Base-by-base conservation (phyloP, 2,797 vertebrate species). In the Agapornis canus region DNA sequence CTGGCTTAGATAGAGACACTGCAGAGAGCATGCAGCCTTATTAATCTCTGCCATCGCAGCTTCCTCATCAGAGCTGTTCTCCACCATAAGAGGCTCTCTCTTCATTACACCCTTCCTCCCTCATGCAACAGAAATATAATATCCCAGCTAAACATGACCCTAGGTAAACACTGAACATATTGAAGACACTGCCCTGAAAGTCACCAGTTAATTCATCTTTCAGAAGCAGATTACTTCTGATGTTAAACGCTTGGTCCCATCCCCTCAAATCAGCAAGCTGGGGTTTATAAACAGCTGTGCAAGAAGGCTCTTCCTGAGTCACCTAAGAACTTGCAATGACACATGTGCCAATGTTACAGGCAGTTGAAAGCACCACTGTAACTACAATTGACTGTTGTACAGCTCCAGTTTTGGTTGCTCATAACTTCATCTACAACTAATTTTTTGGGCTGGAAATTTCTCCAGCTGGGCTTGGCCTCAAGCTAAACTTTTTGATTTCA, bases 401-500 rank as follows among this genome's bases (percentile, higher is more conserved):
- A 92, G 87, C 54, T 71, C 61, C 52, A 60, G 73, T 66, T 91
- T 77, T 81, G 66, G 89, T 93, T 89, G 82, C 76, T 89, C 37
- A 23, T 86, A 86, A 72, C 21, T 94, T 92, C 73, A 66, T 72
- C 59, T 86, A 76, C 82, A 83, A 93, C 88, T 94, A 89, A 92
- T 88, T 94, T 77, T 91, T 95, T 86, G 63, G 92, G 80, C 63
- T 78, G 57, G 86, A 91, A 85, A 63, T 83, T 87, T 91, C 47
- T 89, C 85, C 69, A 81, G 52, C 47, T 94, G 92, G 79, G 40
- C 80, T 89, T 82, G 63, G 76, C 94, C 87, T 88, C 73, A 72
- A 72, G 89, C 77, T 79, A 92, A 92, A 77, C 23, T 54, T 86
- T 79, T 94, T 68, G 27, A 48, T 95, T 95, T 93, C 79, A 75